Evolutionary conservation across 2,113 vertebrate species (phyloP), one percentile per base, ranked within the genome.

Genomic region (Paradisaea rubra): DNA sequence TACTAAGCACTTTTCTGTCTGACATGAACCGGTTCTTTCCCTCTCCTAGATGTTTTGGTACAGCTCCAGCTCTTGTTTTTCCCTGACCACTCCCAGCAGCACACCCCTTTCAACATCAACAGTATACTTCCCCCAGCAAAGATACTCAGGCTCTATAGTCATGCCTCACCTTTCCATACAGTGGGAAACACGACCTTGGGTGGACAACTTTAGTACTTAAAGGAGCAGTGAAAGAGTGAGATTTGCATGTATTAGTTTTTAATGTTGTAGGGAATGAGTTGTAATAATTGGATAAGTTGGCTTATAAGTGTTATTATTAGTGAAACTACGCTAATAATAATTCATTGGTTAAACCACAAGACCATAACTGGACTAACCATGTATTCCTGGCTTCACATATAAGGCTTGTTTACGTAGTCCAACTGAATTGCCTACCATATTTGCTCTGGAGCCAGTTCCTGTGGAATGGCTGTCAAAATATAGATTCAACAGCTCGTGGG

Each of bases 401-500:
- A 42, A 49, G 5, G 4, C 3, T 2, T 50, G 14, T 45, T 72
- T 73, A 16, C 47, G 16, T 39, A 70, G 42, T 44, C n/a, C 20
- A 41, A 8, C 15, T 59, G 42, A 68, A 72, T 30, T 64, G 8
- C 25, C 13, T 24, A 6, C 13, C 25, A 10, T 33, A 7, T 27
- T 61, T 87, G 13, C 12, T 77, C 45, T 80, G 52, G 22, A 84
- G 9, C 10, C 15, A 3, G 4, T 50, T 73, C 35, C 12, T 25
- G 21, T 53, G 20, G 52, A 70, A 16, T 39, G 66, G 4, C 7
- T 81, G 13, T n/a, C 73, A 59, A 81, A 91, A 86, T 42, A 66
- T 0, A 45, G 3, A 45, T 39, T 23, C 37, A 45, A 15, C 21
- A 76, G 19, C 11, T 63, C 0, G 0, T 33, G 8, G 47, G 37